Conservation (phyloP, 1,140 invertebrate genomes). For the Apocrypta bakeri region DNA sequence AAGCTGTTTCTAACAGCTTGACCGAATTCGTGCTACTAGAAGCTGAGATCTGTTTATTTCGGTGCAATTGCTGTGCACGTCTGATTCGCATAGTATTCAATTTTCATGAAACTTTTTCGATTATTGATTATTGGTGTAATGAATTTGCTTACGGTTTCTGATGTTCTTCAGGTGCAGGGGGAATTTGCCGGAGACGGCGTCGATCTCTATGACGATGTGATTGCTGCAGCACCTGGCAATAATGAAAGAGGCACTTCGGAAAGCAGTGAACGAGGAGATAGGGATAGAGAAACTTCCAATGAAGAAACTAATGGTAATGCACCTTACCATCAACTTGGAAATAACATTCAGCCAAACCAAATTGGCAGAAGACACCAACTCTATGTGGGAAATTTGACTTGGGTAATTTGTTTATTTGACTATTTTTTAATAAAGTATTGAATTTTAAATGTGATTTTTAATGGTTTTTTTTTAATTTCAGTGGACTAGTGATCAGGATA, state of each 20-base stretch:
- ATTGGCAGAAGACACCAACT: conserved; percentile 89
- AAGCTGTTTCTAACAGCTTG: background rate
- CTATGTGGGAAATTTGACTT: conserved; percentile 96
- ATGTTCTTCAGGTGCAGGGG: conserved; percentile 77
- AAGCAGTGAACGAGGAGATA: conserved; percentile 64
- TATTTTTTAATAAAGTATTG: conserved; percentile 27
- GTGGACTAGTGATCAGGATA: conserved; percentile 99
- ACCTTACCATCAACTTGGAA: conserved; percentile 78
- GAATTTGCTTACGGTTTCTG: background rate
- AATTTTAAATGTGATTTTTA: conserved; percentile 24
- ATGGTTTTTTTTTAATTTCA: conserved; percentile 73
- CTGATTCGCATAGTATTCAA: too few relatives aligned
- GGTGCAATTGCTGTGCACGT: background rate
- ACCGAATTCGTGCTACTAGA: background rate
- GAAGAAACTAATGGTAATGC: conserved; percentile 83
- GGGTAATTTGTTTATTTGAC: conserved; percentile 74
- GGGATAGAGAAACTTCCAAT: conserved; percentile 70
- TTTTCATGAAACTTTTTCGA: background rate
- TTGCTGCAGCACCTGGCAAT: conserved; percentile 82
- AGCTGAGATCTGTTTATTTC: too few relatives aligned
- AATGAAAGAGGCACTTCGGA: conserved; percentile 66
- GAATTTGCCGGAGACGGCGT: conserved; percentile 90
- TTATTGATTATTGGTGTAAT: background rate
- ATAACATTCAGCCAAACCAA: conserved; percentile 82
- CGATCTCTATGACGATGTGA: conserved; percentile 97